phyloP scores from a whole-genome alignment of 1,140 invertebrate genomes.

The Babylonia areolata region DNA sequence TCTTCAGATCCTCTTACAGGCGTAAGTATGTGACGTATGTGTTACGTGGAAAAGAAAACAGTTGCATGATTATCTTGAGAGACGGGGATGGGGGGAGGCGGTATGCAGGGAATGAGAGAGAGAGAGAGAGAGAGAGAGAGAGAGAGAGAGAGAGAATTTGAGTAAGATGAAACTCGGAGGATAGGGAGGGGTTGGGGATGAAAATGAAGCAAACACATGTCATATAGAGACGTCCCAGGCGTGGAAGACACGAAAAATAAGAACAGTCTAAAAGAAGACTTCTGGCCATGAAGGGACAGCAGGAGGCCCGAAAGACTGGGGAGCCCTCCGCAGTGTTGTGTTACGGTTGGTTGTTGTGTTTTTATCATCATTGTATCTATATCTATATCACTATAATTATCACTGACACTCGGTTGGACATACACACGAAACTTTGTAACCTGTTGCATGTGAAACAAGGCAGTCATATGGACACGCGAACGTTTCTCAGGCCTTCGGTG shows the following conservation, averaged over 20 bases:
- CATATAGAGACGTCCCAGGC: too few relatives aligned
- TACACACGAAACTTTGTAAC: neutral
- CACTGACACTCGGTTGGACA: neutral
- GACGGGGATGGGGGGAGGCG: too few relatives aligned
- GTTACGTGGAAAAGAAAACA: too few relatives aligned
- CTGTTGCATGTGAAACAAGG: neutral
- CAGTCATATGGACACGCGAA: neutral
- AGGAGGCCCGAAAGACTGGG: neutral
- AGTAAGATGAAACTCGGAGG: neutral
- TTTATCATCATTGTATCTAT: neutral
- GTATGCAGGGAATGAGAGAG: too few relatives aligned
- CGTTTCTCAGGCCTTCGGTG: neutral
- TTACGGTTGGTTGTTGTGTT: neutral
- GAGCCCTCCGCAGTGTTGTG: neutral
- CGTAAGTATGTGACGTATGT: too few relatives aligned
- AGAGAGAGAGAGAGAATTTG: neutral
- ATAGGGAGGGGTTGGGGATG: neutral
- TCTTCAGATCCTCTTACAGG: too few relatives aligned
- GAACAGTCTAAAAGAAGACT: neutral
- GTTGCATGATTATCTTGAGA: too few relatives aligned
- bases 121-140: too few relatives aligned
- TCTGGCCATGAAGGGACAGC: neutral
- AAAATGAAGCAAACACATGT: neutral
- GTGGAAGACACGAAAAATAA: neutral
- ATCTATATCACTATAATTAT: neutral